Conservation (phyloP, 2,888 invertebrate species). For the Lymantria dispar region DNA sequence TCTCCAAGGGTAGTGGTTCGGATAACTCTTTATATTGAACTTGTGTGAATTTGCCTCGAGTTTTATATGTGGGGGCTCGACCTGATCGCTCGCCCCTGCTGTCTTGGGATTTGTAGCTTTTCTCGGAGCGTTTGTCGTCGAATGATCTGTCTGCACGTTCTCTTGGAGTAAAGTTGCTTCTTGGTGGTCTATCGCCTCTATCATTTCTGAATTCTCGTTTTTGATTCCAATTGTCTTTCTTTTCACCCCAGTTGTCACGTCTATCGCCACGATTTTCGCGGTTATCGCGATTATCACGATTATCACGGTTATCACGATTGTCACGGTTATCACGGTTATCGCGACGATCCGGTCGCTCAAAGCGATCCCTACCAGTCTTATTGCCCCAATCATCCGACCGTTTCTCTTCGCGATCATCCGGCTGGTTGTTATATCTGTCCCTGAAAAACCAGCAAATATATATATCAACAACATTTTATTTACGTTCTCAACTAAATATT, state of each 20-base stretch:
- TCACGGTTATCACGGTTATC: conserved; percentile 26
- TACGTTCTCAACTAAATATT: background rate
- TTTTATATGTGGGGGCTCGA: conserved; percentile 55
- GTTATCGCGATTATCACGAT: conserved; percentile 24
- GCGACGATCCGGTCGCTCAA: conserved; percentile 29
- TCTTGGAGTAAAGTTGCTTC: conserved; percentile 62
- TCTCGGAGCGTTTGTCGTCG: conserved; percentile 58
- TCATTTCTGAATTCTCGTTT: conserved; percentile 43
- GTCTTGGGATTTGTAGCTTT: conserved; percentile 55
- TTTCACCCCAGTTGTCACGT: conserved; percentile 45
- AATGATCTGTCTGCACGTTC: conserved; percentile 63
- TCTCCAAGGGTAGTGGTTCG: conserved; percentile 73
- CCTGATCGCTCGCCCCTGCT: conserved; percentile 42
- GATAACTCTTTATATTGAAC: conserved; percentile 61
- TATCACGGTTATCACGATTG: conserved; percentile 18
- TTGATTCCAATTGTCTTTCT: conserved; percentile 34
- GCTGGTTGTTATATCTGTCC: conserved; percentile 44
- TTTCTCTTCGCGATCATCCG: conserved; percentile 51
- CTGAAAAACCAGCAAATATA: conserved; percentile 15
- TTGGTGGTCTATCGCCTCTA: conserved; percentile 44
- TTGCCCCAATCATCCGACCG: conserved; percentile 48
- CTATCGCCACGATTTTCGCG: conserved; percentile 24
- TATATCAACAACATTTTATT: background rate
- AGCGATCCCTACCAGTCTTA: conserved; percentile 30
- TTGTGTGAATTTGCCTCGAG: conserved; percentile 56